Conservation (phyloP, 2,888 invertebrate species). For the Andrena bicolor region DNA sequence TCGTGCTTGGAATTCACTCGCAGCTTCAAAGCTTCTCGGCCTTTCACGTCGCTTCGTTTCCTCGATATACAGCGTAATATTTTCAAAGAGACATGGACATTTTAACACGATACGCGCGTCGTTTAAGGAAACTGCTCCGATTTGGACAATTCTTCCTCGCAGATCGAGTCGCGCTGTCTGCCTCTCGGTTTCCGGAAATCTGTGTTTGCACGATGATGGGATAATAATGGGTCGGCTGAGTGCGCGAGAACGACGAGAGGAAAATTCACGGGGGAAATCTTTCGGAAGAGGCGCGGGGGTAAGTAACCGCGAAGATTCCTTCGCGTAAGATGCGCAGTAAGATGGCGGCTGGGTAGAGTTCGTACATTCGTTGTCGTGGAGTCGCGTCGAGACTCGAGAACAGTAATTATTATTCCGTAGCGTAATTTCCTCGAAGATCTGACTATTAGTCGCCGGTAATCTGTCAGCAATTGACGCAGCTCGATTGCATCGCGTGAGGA, state of each 20-base stretch:
- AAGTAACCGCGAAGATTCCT: slow-evolving; percentile 14
- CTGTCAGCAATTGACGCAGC: no score
- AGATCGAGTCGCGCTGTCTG: background rate
- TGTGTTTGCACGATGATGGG: slow-evolving; percentile 37
- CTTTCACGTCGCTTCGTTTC: background rate
- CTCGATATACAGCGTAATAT: background rate
- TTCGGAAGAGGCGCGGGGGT: slow-evolving; percentile 6
- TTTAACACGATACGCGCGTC: background rate
- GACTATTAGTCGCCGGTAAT: no score
- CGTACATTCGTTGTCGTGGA: background rate
- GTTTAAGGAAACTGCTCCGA: background rate
- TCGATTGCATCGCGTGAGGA: no score
- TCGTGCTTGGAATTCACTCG: slow-evolving; percentile 13
- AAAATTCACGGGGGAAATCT: slow-evolving; percentile 46
- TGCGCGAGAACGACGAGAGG: slow-evolving; percentile 10
- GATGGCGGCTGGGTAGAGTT: background rate
- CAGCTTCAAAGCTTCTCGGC: slow-evolving; percentile 15
- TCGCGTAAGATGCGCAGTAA: background rate
- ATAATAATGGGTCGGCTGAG: slow-evolving; percentile 42
- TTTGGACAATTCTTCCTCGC: slow-evolving; percentile 15
- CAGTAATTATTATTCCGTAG: no score
- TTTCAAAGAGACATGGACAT: slow-evolving; percentile 4
- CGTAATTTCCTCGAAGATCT: no score
- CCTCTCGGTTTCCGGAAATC: slow-evolving; percentile 17
- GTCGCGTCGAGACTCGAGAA: no score